Evolutionary conservation across 2,797 vertebrate genomes (phyloP), one percentile per base, ranked within the genome.

Genomic region (Ceryle rudis): DNA sequence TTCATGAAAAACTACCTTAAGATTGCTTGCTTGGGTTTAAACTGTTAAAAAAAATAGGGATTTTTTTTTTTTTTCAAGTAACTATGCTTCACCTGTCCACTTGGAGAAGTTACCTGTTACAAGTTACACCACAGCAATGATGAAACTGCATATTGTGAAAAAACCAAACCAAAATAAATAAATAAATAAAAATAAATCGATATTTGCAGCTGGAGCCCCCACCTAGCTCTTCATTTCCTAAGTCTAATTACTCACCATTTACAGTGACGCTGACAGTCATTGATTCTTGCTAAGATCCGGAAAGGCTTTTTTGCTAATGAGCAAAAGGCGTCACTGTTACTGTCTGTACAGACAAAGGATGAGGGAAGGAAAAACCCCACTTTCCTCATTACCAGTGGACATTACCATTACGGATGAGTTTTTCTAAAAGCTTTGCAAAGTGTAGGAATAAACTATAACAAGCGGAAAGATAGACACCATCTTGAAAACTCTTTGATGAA

Each of bases 241-340:
- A 17, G 58, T 86, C 46, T 86, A 95, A 96, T 97, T 96, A 95
- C 67, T 93, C 83, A 73, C 75, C 70, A 60, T 67, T 82, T 91
- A 73, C 60, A 67, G 78, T 87, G 89, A 82, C 2, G 52, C 81
- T 90, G 60, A 80, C 71, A 85, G 60, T 61, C 90, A 96, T 82
- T 82, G 89, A 96, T 96, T 94, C 81, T 89, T 74, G 67, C 89
- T 87, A 92, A 92, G 90, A 93, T 92, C 95, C 86, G 64, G 95
- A 95, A 96, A 33, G 47, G 81, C 44, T 82, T 96, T 92, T 93
- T 80, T 91, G 67, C 81, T 96, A 96, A 95, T 89, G 92, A 97
- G 90, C 78, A 87, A 93, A 92, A 89, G 46, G 66, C 42, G 0
- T 96, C 92, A 80, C 42, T 86, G 37, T 79, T 79, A 55, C 47